Evolutionary conservation across 1,140 invertebrate genomes (phyloP).

Genomic region (Andricus grossulariae): DNA sequence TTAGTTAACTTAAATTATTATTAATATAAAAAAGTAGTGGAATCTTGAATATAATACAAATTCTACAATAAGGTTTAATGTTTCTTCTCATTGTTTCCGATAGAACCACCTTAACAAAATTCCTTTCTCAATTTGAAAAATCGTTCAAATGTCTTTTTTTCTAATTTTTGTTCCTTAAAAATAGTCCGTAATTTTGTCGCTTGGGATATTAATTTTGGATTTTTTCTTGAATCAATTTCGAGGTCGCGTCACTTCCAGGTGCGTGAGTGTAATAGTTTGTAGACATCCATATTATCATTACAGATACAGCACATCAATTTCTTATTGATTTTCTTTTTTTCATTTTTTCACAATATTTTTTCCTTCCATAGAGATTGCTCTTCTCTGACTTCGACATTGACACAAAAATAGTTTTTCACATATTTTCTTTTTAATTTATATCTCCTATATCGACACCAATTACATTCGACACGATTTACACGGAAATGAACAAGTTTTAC

Average conservation of each 20-base stretch:
- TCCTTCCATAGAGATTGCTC: slow-evolving; percentile 16
- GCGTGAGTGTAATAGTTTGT: slow-evolving; percentile 19
- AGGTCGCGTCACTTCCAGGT: slow-evolving; percentile 22
- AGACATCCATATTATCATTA: slow-evolving; percentile 53
- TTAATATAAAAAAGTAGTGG: neutral
- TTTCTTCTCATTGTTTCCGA: neutral
- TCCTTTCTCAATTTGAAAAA: neutral
- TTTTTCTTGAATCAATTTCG: slow-evolving; percentile 12
- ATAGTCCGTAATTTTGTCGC: slow-evolving; percentile 15
- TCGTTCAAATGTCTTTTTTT: neutral
- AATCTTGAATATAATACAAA: neutral
- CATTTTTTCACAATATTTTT: slow-evolving; percentile 30
- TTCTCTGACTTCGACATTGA: slow-evolving; percentile 39
- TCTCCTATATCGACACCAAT: slow-evolving; percentile 50
- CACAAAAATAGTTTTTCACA: slow-evolving; percentile 63
- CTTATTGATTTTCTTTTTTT: slow-evolving; percentile 42
- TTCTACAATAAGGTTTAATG: neutral
- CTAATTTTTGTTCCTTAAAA: neutral
- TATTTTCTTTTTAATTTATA: slow-evolving; percentile 40
- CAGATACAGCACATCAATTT: slow-evolving; percentile 55
- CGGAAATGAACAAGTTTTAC: slow-evolving; percentile 44
- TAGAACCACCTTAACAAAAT: neutral
- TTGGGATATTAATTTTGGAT: neutral
- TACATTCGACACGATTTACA: slow-evolving; percentile 60
- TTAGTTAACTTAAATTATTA: neutral